These are phyloP conservation scores for Semnornis frantzii DNA, from an alignment of 2,113 vertebrate genomes.

Conservation along the genomic window DNA sequence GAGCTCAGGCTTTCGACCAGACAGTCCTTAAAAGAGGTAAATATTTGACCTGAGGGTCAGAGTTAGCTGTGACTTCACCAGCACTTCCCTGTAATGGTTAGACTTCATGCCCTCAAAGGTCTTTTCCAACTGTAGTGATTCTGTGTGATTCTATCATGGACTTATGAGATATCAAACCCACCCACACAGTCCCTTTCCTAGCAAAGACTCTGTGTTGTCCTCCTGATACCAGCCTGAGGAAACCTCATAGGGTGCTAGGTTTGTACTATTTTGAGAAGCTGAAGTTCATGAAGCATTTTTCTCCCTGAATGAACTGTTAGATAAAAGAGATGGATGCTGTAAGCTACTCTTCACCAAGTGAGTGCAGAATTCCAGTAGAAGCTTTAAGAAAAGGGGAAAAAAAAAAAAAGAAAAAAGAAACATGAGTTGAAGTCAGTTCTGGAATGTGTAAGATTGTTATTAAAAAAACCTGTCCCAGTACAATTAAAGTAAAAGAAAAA, in stretches of 20 bases:
- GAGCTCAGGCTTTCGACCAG: not conserved
- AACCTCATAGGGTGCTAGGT: accelerated
- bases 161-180: not conserved
- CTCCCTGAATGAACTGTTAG: not conserved
- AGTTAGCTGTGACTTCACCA: not conserved
- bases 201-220: accelerated
- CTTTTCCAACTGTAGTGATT: no score
- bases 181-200: accelerated
- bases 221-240: not conserved
- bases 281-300: not conserved
- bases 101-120: no score
- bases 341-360: not conserved
- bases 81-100: not conserved
- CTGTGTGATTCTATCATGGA: no score
- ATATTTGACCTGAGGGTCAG: not conserved
- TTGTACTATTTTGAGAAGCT: not conserved
- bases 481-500: not conserved
- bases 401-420: not conserved
- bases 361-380: not conserved
- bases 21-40: not conserved
- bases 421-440: not conserved
- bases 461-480: not conserved
- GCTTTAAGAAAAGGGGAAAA: not conserved
- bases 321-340: not conserved
- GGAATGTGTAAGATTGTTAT: not conserved